Evolutionary conservation across 2,797 vertebrate genomes (phyloP), one percentile per base, ranked within the genome.

Genomic region (Enteromius paludinosus): DNA sequence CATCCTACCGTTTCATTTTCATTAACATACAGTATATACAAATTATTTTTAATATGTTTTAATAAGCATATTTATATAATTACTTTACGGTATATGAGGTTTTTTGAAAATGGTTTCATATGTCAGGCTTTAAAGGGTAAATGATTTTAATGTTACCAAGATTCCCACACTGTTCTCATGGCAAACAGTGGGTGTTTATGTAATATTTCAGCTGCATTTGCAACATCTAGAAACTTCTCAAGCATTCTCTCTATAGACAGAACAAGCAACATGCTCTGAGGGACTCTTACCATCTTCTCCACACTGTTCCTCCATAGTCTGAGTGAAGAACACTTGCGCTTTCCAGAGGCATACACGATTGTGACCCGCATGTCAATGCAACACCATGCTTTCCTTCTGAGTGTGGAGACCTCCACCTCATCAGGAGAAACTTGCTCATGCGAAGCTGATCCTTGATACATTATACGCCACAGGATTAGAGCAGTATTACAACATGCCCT

Each of bases 381-480:
- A 82, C 89, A 87, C 75, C 78, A 90, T 90, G 88, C 87, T 91
- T 91, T 91, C 14, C 82, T 56, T 87, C 88, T 81, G 87, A 89
- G 88, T 88, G 86, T 90, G 86, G 84, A 87, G 59, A 85, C 89
- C 90, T 87, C 87, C 88, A 88, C 84, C 88, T 89, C 90, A 83
- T 89, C 90, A 90, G 88, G 87, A 17, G 65, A 88, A 87, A 90
- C 41, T 86, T 81, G 38, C 78, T 90, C 90, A 90, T 89, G 92
- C 89, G 90, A 87, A 90, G 90, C 90, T 49, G 90, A 93, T 92
- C 92, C 91, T 88, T 84, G 85, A 86, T 77, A 88, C 91, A 92
- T 93, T 93, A 93, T 94, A 90, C 93, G 87, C 85, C 1, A 33
- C 83, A 81, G 92, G 93, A 95, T 95, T 94, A 94, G 79, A 79